phyloP scores from a whole-genome alignment of 2,888 invertebrate species.

The Chorisops tibialis region DNA sequence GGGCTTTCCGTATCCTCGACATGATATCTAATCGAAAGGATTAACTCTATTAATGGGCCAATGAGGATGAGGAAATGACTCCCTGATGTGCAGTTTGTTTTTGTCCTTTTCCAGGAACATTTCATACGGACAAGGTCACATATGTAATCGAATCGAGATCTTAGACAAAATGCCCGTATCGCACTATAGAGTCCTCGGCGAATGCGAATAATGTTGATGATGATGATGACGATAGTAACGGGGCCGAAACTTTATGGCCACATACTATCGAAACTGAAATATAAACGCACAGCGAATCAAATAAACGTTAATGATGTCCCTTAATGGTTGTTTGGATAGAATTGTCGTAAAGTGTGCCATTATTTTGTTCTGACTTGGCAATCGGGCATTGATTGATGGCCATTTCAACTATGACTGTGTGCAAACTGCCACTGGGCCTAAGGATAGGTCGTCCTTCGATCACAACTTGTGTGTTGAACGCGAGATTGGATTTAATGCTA shows the following conservation, averaged over 20 bases:
- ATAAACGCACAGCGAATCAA: background rate
- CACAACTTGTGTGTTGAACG: background rate
- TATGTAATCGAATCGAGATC: slow-evolving; percentile 4
- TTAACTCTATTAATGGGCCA: slow-evolving; percentile 16
- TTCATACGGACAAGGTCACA: background rate
- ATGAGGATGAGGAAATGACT: slow-evolving; percentile 4
- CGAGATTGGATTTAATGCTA: slow-evolving; percentile 13
- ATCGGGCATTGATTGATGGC: slow-evolving; percentile 20
- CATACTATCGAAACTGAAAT: background rate
- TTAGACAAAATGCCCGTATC: slow-evolving; percentile 1
- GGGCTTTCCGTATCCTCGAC: background rate
- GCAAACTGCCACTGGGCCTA: background rate
- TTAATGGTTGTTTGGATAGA: slow-evolving; percentile 22
- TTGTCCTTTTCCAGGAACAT: background rate
- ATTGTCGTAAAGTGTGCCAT: slow-evolving; percentile 21
- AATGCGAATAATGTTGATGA: background rate
- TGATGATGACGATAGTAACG: background rate
- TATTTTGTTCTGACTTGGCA: slow-evolving; percentile 8
- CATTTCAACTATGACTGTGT: slow-evolving; percentile 2
- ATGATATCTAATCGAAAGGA: slow-evolving; percentile 16
- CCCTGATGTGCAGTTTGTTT: slow-evolving; percentile 11
- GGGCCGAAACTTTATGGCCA: background rate
- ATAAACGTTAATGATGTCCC: slow-evolving; percentile 26
- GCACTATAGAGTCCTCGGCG: background rate
- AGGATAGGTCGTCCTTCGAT: background rate